Base-by-base conservation (phyloP, 2,888 invertebrate genomes). In the Gari tellinella region DNA sequence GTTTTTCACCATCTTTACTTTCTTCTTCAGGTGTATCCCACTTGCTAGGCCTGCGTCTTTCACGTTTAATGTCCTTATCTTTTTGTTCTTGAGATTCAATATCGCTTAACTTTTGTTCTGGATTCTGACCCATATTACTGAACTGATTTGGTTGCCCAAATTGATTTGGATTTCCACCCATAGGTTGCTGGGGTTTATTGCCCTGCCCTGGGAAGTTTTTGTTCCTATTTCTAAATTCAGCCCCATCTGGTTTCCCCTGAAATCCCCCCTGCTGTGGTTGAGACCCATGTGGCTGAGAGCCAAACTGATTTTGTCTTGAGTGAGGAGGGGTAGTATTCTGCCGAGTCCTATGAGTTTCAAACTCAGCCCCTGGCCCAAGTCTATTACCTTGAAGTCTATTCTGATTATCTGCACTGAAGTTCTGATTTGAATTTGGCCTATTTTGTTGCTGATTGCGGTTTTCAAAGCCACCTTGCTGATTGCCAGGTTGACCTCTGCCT, bases 11-110 rank as follows among this genome's bases (percentile, higher is more conserved):
- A 0, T 67, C 66, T 26, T 75, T 75, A 21, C 21, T 7, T 19
- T 51, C 57, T 8, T 81, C 83, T 17, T 80, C 74, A 14, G 84
- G 84, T 21, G 65, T 84, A 41, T 85, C 84, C 80, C 85, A 85
- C 56, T 86, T 86, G 55, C 83, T 84, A 17, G 85, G 84, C 37
- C 85, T 70, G 26, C 82, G 72, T 49, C 85, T 75, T 63, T 84
- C 84, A 55, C 84, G 65, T 55, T 77, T 82, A 17, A 57, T 65
- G 48, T 82, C 38, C 23, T 65, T 65, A 37, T 75, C 75, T 26
- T 66, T 66, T 19, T 75, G 69, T 23, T 75, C 75, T 23, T 51
- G 65, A 46, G 62, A 56, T 19, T 74, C 68, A 31, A 25, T 38
- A 19, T 69, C 63, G n/a, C n/a, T n/a, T 10, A 58, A 45, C 41